Evolutionary conservation across 2,888 invertebrate species (phyloP).

Genomic region (Drosophila longiperda): DNA sequence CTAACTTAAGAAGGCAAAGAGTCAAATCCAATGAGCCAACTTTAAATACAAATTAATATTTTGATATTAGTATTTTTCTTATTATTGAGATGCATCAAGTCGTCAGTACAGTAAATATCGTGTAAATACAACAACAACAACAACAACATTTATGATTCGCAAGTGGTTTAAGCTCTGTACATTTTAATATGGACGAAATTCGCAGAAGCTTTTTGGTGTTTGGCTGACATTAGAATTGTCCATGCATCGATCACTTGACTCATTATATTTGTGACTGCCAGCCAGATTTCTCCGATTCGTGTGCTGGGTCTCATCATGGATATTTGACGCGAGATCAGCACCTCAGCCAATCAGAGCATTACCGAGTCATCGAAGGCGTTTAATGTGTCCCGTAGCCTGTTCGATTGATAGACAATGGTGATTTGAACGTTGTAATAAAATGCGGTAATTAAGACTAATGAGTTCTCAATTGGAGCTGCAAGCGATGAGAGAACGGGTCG

Average conservation of each 20-base stretch:
- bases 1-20: background rate
- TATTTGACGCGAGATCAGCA: background rate
- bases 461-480: conserved; percentile 51
- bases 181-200: background rate
- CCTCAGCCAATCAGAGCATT: background rate
- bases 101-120: background rate
- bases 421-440: conserved; percentile 45
- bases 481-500: conserved; percentile 32
- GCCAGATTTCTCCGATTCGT: conserved; percentile 6
- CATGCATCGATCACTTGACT: background rate
- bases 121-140: background rate
- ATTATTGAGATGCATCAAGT: background rate
- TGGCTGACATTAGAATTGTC: background rate
- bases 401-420: background rate
- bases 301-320: conserved; percentile 5
- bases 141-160: background rate
- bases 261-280: background rate
- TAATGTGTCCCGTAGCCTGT: conserved; percentile 23
- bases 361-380: conserved; percentile 3
- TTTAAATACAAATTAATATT: background rate
- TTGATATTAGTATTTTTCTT: background rate
- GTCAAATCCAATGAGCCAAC: background rate
- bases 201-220: background rate
- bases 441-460: conserved; percentile 60
- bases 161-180: background rate